A percentile compares a stretch with the other conserved stretches of the same genome.
These are phyloP conservation scores for Nowickia ferox DNA, from an alignment of 2,888 invertebrate species.

Conservation along the genomic window DNA sequence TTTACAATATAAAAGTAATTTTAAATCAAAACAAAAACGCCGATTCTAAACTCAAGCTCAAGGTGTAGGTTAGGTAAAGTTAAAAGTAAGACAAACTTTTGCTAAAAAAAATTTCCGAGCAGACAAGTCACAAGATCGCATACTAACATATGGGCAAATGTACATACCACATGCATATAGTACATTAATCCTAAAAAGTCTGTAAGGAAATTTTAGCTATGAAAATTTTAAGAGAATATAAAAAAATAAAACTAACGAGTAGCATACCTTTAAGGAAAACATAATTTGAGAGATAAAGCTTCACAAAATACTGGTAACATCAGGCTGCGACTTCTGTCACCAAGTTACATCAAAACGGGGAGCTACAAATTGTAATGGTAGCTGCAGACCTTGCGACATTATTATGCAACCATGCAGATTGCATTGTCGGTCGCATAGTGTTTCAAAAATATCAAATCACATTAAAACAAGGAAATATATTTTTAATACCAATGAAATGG, in stretches of 20 bases:
- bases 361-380: too few species aligned
- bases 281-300: background rate
- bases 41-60: conserved; percentile 69
- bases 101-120: conserved; percentile 20
- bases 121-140: conserved; percentile 9
- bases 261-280: conserved; percentile 13
- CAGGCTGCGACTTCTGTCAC: too few species aligned
- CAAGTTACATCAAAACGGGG: too few species aligned
- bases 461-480: too few species aligned
- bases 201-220: conserved; percentile 30
- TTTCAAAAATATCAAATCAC: too few species aligned
- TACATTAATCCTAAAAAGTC: background rate
- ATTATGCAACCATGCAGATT: too few species aligned
- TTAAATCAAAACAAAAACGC: conserved; percentile 46
- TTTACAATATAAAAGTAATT: conserved; percentile 28
- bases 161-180: too few species aligned
- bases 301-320: background rate
- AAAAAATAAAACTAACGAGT: background rate
- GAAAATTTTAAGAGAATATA: conserved; percentile 25
- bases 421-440: too few species aligned
- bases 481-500: too few species aligned
- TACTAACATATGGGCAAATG: background rate
- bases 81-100: conserved; percentile 53
- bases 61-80: conserved; percentile 69
- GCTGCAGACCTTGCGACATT: too few species aligned